Evolutionary conservation across 2,888 invertebrate genomes (phyloP).

Genomic region (Plutella xylostella): DNA sequence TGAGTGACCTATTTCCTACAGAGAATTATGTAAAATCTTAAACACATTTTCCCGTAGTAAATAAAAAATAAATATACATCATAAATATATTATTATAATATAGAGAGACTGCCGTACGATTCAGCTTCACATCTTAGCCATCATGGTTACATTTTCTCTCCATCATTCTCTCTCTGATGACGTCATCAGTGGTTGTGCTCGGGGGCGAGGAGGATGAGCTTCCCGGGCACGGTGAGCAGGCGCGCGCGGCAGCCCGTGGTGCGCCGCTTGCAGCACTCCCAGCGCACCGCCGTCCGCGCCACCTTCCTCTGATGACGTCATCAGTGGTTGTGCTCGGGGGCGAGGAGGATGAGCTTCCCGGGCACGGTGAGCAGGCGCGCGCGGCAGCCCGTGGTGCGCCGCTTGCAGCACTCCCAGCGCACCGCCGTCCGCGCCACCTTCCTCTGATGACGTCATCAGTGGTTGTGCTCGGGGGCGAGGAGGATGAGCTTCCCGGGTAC

Average conservation of each 20-base stretch:
- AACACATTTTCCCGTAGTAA: too few relatives aligned
- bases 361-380: slow-evolving; percentile 2
- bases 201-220: neutral
- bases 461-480: neutral
- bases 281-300: slow-evolving; percentile 28
- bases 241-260: neutral
- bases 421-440: slow-evolving; percentile 16
- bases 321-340: slow-evolving; percentile 9
- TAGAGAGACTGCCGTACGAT: too few relatives aligned
- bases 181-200: slow-evolving; percentile 11
- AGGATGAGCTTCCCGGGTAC: neutral
- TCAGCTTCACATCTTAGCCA: too few relatives aligned
- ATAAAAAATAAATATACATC: too few relatives aligned
- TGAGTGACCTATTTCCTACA: too few relatives aligned
- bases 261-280: slow-evolving; percentile 35
- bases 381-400: neutral
- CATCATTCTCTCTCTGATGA: too few relatives aligned
- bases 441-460: slow-evolving; percentile 4
- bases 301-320: too few relatives aligned
- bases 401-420: slow-evolving; percentile 42
- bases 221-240: neutral
- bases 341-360: neutral
- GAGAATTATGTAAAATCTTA: too few relatives aligned
- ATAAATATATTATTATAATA: too few relatives aligned
- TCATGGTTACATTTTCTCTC: too few relatives aligned